Evolutionary conservation across 2,888 invertebrate genomes (phyloP), one percentile per base, ranked within the genome.

Genomic region (Athalia cordata): DNA sequence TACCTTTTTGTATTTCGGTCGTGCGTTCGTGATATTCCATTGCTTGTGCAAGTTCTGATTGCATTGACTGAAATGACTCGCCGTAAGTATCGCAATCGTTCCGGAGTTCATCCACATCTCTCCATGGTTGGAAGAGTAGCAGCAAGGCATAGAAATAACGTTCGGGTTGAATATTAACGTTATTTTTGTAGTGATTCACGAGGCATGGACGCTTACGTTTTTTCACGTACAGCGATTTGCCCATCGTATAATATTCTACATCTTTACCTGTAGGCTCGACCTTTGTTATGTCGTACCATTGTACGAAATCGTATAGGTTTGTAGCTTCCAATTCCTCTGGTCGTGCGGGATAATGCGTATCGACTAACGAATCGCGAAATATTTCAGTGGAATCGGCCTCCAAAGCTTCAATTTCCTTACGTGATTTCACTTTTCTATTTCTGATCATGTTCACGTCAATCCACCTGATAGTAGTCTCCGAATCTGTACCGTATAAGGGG

Each of bases 381-480:
- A 86, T 83, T 68, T 86, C 82, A 45, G 82, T 82, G 57, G 85
- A 85, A 29, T 85, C 79, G 50, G 81, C 65, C 49, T 84, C 78
- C 29, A 85, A 80, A n/a, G 47, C 66, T 61, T 80, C 79, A 76
- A 85, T 84, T 77, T 85, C 82, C 72, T 81, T 77, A 74, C 79
- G 75, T 15, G 82, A 76, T 81, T 85, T 84, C 45, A 86, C 78
- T 79, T 83, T 78, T 43, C 83, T 80, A 68, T 82, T 86, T 77
- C 86, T 80, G 45, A 67, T 78, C 7, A 81, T 77, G 61, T 79
- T 84, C 72, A 84, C 78, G 77, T 85, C 84, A 47, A 87, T 72
- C 86, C 87, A 88, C 79, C 83, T 76, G 70, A 87, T 85, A 64
- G 85, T 87, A 50, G 86, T 87, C 3, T 80, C 13, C 3, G 83